These are phyloP conservation scores for Macaca nemestrina DNA, from an alignment of 2,113 vertebrate species.

Conservation along the genomic window DNA sequence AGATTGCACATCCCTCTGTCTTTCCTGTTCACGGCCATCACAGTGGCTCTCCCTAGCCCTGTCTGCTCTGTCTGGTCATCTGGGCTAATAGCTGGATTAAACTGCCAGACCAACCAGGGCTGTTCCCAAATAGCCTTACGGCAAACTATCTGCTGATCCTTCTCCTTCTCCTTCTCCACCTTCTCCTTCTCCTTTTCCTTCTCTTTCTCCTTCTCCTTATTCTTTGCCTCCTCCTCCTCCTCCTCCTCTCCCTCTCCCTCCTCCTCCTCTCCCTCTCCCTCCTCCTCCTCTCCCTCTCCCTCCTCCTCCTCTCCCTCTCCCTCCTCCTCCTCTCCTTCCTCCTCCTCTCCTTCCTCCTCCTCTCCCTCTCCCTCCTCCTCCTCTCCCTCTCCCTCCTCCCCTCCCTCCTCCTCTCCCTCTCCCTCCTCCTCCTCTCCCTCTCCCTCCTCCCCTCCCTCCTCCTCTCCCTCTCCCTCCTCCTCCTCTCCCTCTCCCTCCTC, in stretches of 20 bases:
- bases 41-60: not conserved
- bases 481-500: too few species aligned
- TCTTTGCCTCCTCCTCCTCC: too few species aligned
- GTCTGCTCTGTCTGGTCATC: fast-evolving
- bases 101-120: not conserved
- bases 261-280: too few species aligned
- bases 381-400: too few species aligned
- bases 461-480: too few species aligned
- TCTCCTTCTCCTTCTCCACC: not conserved
- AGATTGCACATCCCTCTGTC: fast-evolving
- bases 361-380: too few species aligned
- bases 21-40: fast-evolving
- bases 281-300: fast-evolving
- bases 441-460: too few species aligned
- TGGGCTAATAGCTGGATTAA: too few species aligned
- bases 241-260: too few species aligned
- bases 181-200: fast-evolving
- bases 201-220: fast-evolving
- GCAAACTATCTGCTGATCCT: not conserved
- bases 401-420: fast-evolving
- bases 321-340: too few species aligned
- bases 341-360: not conserved
- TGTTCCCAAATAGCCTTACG: not conserved
- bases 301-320: fast-evolving
- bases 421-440: too few species aligned